These are phyloP conservation scores for Tragelaphus imberbis DNA, from an alignment of 2,113 vertebrate genomes.

Conservation along the genomic window DNA sequence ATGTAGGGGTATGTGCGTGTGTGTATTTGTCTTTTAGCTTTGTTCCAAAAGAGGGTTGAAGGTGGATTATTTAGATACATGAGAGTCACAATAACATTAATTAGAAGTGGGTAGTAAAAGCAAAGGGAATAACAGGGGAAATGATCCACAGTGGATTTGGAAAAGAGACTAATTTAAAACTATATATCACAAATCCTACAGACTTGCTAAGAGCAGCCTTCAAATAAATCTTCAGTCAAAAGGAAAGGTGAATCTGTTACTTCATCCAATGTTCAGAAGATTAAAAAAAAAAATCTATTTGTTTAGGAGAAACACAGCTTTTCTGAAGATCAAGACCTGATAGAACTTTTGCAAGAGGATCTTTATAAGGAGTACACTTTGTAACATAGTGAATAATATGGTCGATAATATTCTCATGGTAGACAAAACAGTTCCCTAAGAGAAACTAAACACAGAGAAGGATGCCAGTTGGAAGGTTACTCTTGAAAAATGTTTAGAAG, in stretches of 20 bases:
- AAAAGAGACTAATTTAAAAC: not conserved
- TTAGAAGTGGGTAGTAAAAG: not conserved
- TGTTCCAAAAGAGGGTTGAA: slow-evolving; percentile 6
- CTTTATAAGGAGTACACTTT: not conserved
- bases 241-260: not conserved
- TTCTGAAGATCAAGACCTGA: not conserved
- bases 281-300: not conserved
- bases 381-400: not conserved
- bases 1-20: not conserved
- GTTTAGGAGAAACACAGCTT: not conserved
- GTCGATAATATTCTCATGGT: not conserved
- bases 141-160: not conserved
- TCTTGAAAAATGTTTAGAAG: not conserved
- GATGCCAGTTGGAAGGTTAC: not conserved
- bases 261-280: not conserved
- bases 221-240: not conserved
- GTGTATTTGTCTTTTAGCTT: not conserved
- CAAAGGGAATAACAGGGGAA: not conserved
- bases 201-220: not conserved
- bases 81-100: slow-evolving; percentile 32
- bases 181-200: not conserved
- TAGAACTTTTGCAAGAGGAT: not conserved
- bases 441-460: slow-evolving; percentile 12
- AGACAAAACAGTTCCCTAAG: slow-evolving; percentile 26
- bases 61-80: not conserved